These are phyloP conservation scores for Pongo pygmaeus DNA, from an alignment of 2,113 vertebrate species.

Conservation along the genomic window DNA sequence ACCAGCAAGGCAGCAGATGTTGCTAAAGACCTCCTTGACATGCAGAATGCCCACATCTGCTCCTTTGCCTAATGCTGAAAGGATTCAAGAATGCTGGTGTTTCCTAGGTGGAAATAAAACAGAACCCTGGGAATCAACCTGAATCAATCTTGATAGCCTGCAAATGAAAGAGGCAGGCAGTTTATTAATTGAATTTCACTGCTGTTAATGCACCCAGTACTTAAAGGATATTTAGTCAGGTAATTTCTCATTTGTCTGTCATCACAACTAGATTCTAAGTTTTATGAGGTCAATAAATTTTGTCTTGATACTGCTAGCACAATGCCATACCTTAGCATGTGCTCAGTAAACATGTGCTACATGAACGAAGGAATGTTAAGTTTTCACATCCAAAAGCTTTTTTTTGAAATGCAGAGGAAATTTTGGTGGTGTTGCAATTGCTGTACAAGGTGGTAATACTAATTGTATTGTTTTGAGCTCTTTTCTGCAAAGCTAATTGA, in stretches of 20 bases:
- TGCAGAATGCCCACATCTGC: neutral
- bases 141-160: neutral
- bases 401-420: neutral
- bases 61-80: neutral
- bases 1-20: neutral
- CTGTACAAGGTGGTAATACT: neutral
- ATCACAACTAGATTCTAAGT: neutral
- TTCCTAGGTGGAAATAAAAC: neutral
- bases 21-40: neutral
- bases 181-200: neutral
- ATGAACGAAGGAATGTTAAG: neutral
- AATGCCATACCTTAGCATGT: neutral
- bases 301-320: neutral
- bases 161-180: neutral
- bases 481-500: neutral
- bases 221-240: neutral
- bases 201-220: neutral
- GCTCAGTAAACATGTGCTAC: neutral
- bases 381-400: neutral
- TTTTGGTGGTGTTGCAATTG: neutral
- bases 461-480: neutral
- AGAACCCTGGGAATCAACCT: neutral
- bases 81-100: neutral
- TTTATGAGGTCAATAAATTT: neutral
- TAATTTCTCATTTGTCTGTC: neutral